A percentile compares a stretch with the other conserved stretches of the same genome.
phyloP scores from a whole-genome alignment of 2,888 invertebrate genomes.

The Theodoxus fluviatilis region DNA sequence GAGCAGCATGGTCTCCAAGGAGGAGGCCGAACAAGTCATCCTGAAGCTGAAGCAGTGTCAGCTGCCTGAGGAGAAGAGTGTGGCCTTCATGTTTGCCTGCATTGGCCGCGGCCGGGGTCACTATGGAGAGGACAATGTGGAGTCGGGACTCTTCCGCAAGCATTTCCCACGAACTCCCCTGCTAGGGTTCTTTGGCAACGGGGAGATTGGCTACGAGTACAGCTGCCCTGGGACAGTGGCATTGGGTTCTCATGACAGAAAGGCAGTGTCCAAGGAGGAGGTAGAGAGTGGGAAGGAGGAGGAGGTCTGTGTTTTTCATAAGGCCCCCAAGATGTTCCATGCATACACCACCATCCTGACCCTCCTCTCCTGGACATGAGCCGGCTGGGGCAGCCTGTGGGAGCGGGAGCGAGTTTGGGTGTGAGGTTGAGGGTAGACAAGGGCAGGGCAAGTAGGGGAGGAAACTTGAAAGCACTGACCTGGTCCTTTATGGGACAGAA shows the following conservation, averaged over 20 bases:
- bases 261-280: too few relatives aligned
- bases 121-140: slow-evolving; percentile 58
- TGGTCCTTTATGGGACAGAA: too few relatives aligned
- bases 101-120: slow-evolving; percentile 64
- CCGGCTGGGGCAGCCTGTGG: too few relatives aligned
- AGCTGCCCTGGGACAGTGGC: slow-evolving; percentile 28
- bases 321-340: slow-evolving; percentile 47
- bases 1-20: slow-evolving; percentile 33
- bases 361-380: slow-evolving; percentile 39
- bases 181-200: slow-evolving; percentile 68
- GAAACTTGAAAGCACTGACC: too few relatives aligned
- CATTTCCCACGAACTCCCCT: slow-evolving; percentile 66
- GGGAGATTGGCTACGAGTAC: slow-evolving; percentile 65
- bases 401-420: too few relatives aligned
- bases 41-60: slow-evolving; percentile 41
- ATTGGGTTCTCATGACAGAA: too few relatives aligned
- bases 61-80: slow-evolving; percentile 44
- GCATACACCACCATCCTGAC: slow-evolving; percentile 53
- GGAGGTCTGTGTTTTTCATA: slow-evolving; percentile 23
- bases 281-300: slow-evolving; percentile 25
- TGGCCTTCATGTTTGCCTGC: slow-evolving; percentile 67
- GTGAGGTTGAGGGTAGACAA: too few relatives aligned
- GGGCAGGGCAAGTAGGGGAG: too few relatives aligned
- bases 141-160: slow-evolving; percentile 63
- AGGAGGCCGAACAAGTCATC: slow-evolving; percentile 42